A percentile compares a stretch with the other conserved stretches of the same genome.
Conservation (phyloP, 2,113 vertebrate genomes). For the Formicarius rufipectus region DNA sequence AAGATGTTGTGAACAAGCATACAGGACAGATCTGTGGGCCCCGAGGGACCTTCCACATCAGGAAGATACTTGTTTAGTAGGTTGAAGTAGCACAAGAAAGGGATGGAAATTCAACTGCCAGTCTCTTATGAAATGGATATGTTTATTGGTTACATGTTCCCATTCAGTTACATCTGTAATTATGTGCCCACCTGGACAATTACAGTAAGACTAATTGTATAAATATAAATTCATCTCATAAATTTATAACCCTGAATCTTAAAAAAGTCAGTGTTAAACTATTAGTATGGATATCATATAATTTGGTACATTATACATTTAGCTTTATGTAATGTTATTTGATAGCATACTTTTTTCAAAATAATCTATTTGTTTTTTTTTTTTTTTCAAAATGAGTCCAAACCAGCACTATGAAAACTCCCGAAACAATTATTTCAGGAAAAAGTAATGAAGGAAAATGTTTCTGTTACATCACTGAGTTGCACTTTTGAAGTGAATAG, state of each 20-base stretch:
- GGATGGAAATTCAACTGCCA: background rate
- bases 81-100: background rate
- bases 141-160: background rate
- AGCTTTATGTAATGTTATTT: background rate
- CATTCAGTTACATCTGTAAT: background rate
- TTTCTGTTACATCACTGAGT: background rate
- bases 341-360: background rate
- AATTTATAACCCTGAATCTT: background rate
- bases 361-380: background rate
- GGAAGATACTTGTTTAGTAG: background rate
- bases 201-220: background rate
- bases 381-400: background rate
- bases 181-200: background rate
- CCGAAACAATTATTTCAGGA: background rate
- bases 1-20: background rate
- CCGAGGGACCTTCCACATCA: background rate
- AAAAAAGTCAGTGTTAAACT: background rate
- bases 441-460: background rate
- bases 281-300: background rate
- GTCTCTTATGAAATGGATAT: background rate
- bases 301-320: background rate
- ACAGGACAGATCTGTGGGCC: background rate
- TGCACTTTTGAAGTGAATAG: background rate
- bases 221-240: background rate
- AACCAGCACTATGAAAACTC: background rate